A percentile compares a stretch with the other conserved stretches of the same genome.
These are phyloP conservation scores for Thecophora atra DNA, from an alignment of 2,888 invertebrate genomes.

Conservation along the genomic window DNA sequence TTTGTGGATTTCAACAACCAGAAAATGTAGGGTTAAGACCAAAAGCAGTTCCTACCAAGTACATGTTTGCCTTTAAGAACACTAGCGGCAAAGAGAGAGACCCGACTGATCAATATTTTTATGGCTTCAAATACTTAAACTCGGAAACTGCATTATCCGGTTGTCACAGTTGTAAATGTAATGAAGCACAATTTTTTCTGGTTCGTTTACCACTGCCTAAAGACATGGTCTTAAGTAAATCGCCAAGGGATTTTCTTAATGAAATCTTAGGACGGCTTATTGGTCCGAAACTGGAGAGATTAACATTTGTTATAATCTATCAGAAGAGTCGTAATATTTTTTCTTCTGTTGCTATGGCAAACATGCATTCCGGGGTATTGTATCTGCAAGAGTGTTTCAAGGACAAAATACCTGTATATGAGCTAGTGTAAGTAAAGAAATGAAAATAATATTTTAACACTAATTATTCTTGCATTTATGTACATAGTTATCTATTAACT, in stretches of 20 bases:
- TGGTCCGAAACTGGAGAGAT: conserved; percentile 37
- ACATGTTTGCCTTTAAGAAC: conserved; percentile 44
- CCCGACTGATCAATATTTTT: conserved; percentile 27
- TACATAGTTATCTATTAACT: too few species aligned
- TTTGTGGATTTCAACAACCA: conserved; percentile 48
- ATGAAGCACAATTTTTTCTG: conserved; percentile 48
- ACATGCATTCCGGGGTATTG: conserved; percentile 40
- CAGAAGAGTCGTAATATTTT: conserved; percentile 45
- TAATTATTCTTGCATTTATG: too few species aligned
- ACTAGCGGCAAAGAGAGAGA: conserved; percentile 29
- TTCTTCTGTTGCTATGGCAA: conserved; percentile 44
- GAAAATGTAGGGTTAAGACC: conserved; percentile 53
- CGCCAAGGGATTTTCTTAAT: conserved; percentile 41
- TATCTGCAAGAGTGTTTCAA: conserved; percentile 46
- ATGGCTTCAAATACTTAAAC: neutral
- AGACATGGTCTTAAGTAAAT: conserved; percentile 31
- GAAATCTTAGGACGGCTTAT: conserved; percentile 40
- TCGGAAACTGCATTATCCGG: neutral
- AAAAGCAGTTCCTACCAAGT: conserved; percentile 52
- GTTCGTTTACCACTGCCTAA: conserved; percentile 40
- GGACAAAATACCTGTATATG: conserved; percentile 46
- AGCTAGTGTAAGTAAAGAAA: conserved; percentile 51
- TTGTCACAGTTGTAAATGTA: neutral
- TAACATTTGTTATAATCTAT: conserved; percentile 47
- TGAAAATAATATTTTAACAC: too few species aligned